These are phyloP conservation scores for Gambusia yucatana DNA, from an alignment of 2,797 vertebrate genomes.

Conservation along the genomic window DNA sequence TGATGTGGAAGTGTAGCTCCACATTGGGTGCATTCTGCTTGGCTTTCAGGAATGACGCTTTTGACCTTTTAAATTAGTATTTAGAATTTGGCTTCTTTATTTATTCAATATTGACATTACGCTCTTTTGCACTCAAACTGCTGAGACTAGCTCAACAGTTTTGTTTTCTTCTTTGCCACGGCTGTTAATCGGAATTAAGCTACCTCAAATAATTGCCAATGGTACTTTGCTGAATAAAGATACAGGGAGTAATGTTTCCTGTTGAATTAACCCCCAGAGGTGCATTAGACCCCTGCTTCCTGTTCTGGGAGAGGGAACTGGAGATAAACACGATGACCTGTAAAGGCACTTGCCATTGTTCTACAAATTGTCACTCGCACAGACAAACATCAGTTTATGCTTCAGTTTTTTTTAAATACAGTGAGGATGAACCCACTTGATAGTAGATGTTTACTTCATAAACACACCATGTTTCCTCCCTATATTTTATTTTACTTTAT, in stretches of 20 bases:
- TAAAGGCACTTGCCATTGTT: slow-evolving; percentile 45
- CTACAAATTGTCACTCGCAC: slow-evolving; percentile 10
- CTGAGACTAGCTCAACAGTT: slow-evolving; percentile 22
- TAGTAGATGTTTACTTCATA: slow-evolving; percentile 39
- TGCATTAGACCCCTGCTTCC: slow-evolving; percentile 57
- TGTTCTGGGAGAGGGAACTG: slow-evolving; percentile 55
- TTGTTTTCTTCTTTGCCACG: neutral
- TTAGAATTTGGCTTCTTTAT: slow-evolving; percentile 15
- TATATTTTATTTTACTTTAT: neutral
- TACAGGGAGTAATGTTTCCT: slow-evolving; percentile 56
- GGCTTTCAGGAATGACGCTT: neutral
- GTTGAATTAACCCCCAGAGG: slow-evolving; percentile 36
- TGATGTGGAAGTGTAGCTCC: slow-evolving; percentile 37
- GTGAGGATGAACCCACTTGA: slow-evolving; percentile 31
- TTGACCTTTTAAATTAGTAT: neutral
- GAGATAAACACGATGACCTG: slow-evolving; percentile 39
- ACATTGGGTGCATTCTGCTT: slow-evolving; percentile 21
- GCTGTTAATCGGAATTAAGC: slow-evolving; percentile 25
- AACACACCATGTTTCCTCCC: neutral
- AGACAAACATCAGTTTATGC: slow-evolving; percentile 39
- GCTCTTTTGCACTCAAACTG: slow-evolving; percentile 9
- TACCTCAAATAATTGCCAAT: slow-evolving; percentile 22
- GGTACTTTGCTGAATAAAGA: slow-evolving; percentile 30
- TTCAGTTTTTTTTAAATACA: slow-evolving; percentile 45
- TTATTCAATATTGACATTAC: slow-evolving; percentile 10